A percentile compares a stretch with the other conserved stretches of the same genome.
These are phyloP conservation scores for Drosophila longiperda DNA, from an alignment of 2,888 invertebrate species.

Conservation along the genomic window DNA sequence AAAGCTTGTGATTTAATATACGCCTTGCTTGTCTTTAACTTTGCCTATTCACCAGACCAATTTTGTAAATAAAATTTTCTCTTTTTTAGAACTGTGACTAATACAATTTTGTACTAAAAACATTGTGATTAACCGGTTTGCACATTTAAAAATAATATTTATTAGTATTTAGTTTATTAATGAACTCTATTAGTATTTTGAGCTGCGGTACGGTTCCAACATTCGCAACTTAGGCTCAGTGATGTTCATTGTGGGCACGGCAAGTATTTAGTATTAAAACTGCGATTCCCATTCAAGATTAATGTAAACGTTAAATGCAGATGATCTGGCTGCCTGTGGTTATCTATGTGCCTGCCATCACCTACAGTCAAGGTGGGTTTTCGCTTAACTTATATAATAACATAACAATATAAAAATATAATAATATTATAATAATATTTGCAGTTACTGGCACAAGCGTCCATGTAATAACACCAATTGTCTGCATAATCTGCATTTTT, in stretches of 20 bases:
- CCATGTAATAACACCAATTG: conserved; percentile 92
- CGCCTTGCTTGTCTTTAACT: conserved; percentile 24
- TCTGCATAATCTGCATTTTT: conserved; percentile 92
- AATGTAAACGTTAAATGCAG: conserved; percentile 46
- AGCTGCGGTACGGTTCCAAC: conserved; percentile 89
- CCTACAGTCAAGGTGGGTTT: conserved; percentile 90
- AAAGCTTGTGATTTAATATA: conserved; percentile 34
- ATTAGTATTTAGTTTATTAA: not conserved
- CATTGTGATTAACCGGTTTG: not conserved
- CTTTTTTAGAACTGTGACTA: conserved; percentile 14
- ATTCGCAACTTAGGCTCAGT: conserved; percentile 90
- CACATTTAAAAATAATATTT: not conserved
- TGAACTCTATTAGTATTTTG: conserved; percentile 87
- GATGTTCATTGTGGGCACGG: conserved; percentile 89
- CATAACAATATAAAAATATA: not conserved
- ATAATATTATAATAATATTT: conserved; percentile 14
- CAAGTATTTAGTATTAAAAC: conserved; percentile 84
- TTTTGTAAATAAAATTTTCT: not conserved
- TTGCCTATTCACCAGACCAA: conserved; percentile 3
- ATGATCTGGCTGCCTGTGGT: conserved; percentile 83
- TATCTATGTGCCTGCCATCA: conserved; percentile 91
- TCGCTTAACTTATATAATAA: conserved; percentile 1
- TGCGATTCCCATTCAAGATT: not conserved
- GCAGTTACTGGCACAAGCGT: conserved; percentile 89
- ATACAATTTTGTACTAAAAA: conserved; percentile 8